Evolutionary conservation across 2,113 vertebrate genomes (phyloP), one percentile per base, ranked within the genome.

Genomic region (Protomyctophum bolini): DNA sequence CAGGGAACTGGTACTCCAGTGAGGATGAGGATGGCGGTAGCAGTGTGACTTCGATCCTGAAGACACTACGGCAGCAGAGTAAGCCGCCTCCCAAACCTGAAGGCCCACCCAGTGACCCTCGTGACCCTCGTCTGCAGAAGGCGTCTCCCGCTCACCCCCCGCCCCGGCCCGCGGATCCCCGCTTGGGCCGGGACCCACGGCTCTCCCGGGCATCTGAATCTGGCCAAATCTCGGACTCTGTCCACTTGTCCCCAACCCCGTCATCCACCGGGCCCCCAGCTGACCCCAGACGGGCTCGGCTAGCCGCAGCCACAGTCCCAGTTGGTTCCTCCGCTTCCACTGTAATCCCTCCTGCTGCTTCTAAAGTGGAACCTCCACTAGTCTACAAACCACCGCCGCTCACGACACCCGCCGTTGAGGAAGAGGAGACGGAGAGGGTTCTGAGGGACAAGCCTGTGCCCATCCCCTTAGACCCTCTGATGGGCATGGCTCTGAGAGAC

Each of bases 1-100:
- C 96, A 0, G 96, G 95, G 3, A 98, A 96, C 86, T 98, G 97
- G 97, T 98, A 98, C 79, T 98, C 97, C 1, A 98, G 97, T 1
- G 97, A 98, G 0, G 97, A 98, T 41, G 97, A 98, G 0, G 97
- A 98, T 0, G 96, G 96, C 0, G 94, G 96, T 0, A 93, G 95
- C n/a, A 98, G 97, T 0, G 96, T 98, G 67, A 96, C 94, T 2
- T 98, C 96, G 54, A 98, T 98, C 12, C 55, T 98, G 3, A 98
- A 97, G 81, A 97, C 94, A 0, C 88, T 98, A 3, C 88, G 96
- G 3, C 97, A 98, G 58, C 96, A 98, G 72, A 94, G 94, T 0
- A 90, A 92, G 79, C 81, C 76, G 14, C 77, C 89, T 6, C 76
- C 92, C 77, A 48, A 92, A 74, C 21, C 86, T 0, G 93, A 92